These are phyloP conservation scores for Metopia argyrocephala DNA, from an alignment of 2,888 invertebrate species.

Conservation along the genomic window DNA sequence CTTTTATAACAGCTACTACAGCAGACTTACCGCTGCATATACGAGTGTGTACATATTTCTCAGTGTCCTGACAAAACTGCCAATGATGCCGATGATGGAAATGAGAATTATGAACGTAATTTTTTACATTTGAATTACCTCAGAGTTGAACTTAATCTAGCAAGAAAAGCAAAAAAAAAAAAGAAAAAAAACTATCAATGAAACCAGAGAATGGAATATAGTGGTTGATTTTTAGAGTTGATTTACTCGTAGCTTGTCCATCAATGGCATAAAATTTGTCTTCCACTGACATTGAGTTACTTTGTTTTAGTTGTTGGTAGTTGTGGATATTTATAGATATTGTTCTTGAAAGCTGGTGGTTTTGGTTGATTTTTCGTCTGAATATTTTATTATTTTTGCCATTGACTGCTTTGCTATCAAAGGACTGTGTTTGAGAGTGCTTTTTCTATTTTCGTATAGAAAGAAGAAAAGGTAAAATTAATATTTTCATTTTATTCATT, in stretches of 20 bases:
- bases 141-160: conserved; percentile 30
- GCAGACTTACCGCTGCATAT: not conserved
- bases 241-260: not conserved
- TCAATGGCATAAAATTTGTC: not conserved
- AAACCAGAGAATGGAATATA: not conserved
- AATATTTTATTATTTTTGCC: conserved; percentile 1
- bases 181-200: not conserved
- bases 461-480: too few species aligned
- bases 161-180: conserved; percentile 10
- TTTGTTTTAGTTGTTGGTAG: not conserved
- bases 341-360: not conserved
- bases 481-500: too few species aligned
- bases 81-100: conserved; percentile 11
- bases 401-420: too few species aligned
- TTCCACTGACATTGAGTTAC: not conserved
- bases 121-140: conserved; percentile 9
- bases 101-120: conserved; percentile 37
- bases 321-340: not conserved
- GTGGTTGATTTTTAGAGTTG: not conserved
- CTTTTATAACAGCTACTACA: not conserved
- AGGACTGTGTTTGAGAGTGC: too few species aligned
- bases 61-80: not conserved
- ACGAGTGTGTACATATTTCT: too few species aligned
- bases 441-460: too few species aligned
- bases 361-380: not conserved